Base-by-base conservation (phyloP, 2,888 invertebrate genomes). In the Trypoxylon attenuatum region DNA sequence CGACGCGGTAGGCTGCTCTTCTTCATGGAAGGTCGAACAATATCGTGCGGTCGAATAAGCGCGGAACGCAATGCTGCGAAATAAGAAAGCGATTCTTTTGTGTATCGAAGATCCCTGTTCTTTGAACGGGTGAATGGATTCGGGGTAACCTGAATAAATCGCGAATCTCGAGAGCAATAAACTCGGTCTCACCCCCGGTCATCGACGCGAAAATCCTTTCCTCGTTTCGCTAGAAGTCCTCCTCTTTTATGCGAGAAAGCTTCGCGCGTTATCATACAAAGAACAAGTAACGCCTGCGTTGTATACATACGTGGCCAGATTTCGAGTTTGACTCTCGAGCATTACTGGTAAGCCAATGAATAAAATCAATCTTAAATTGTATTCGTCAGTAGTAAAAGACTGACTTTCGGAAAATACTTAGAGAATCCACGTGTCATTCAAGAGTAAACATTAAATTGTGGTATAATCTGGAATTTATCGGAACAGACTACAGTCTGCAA, bases 21-120 rank as follows among this genome's bases (percentile, higher is more conserved):
- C n/a, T 39, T 21, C 22, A 5, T 29, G 22, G 16, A n/a, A 49
- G 52, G 55, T 57, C 73, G 70, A 70, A 69, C 70, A 74, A 77
- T 69, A 61, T 43, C 51, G 56, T 52, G 60, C 52, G 73, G 70
- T 62, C 70, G 70, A 76, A 69, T 70, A 77, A 73, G 67, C 67
- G 65, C 55, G 66, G 63, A 60, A 56, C 57, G 63, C 66, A 55
- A 67, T 70, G 63, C 64, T 49, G 43, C 57, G 74, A 73, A 67
- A 70, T 70, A 76, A 67, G 67, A 56, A 73, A 57, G 64, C 77
- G 63, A 64, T 70, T 77, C 77, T 70, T 77, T 74, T 74, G 74
- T 74, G 74, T 62, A 68, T 66, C 52, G 42, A 60, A 67, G 70
- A 64, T 70, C 61, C 56, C 51, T 16, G 18, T 46, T 39, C 59